Percentiles rank a stretch among this genome's conserved stretches.
Evolutionary conservation across 2,888 invertebrate species (phyloP).

Genomic region (Cremastinae sp.): DNA sequence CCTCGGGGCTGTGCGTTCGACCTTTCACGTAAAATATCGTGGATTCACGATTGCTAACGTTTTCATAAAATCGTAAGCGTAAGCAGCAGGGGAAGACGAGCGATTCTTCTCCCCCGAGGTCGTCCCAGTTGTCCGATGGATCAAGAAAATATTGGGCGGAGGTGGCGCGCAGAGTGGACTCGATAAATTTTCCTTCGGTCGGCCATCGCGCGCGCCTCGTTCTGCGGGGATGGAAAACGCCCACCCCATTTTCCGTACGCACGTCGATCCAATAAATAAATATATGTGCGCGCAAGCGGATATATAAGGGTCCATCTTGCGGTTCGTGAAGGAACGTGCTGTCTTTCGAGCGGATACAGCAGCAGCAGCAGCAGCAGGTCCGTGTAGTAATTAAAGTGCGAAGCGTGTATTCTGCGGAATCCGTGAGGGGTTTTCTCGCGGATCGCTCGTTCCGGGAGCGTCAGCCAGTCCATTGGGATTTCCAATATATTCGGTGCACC

Average conservation of each 20-base stretch:
- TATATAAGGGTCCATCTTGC: conserved; percentile 62
- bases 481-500: conserved; percentile 49
- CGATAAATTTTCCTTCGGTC: conserved; percentile 53
- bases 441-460: conserved; percentile 51
- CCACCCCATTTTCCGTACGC: conserved; percentile 36
- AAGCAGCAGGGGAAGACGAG: conserved; percentile 1
- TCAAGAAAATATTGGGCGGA: conserved; percentile 21
- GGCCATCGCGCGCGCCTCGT: conserved; percentile 48
- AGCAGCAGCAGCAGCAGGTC: no score
- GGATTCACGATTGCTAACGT: conserved; percentile 42
- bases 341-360: conserved; percentile 40
- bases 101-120: conserved; percentile 44
- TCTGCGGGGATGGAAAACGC: conserved; percentile 40
- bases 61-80: conserved; percentile 56
- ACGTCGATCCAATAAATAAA: not conserved
- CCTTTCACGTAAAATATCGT: conserved; percentile 51
- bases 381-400: conserved; percentile 69
- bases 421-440: conserved; percentile 57
- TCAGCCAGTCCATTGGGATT: conserved; percentile 59
- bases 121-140: conserved; percentile 10
- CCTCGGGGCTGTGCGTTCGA: conserved; percentile 35
- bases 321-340: conserved; percentile 51
- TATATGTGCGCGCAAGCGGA: conserved; percentile 6
- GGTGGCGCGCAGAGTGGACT: conserved; percentile 44
- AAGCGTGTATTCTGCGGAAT: conserved; percentile 58